A percentile compares a stretch with the other conserved stretches of the same genome.
Conservation (phyloP, 2,113 vertebrate genomes). For the Arenaria interpres region DNA sequence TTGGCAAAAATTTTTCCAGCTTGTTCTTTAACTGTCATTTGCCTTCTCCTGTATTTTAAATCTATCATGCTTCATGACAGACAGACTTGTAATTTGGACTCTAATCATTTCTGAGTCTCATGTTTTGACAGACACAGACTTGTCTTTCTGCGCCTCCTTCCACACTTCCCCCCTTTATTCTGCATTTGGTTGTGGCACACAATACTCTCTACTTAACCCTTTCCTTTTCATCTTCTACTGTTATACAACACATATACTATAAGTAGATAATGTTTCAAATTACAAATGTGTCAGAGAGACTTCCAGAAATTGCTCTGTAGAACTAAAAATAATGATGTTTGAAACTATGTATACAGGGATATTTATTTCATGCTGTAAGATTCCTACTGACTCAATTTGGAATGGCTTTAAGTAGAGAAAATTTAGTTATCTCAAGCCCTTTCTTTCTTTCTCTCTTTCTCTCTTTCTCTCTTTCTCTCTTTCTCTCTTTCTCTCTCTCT, state of each 20-base stretch:
- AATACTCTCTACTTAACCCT: conserved; percentile 38
- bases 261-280: neutral
- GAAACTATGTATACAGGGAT: neutral
- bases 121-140: conserved; percentile 66
- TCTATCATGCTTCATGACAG: conserved; percentile 64
- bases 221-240: conserved; percentile 11
- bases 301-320: conserved; percentile 6
- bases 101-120: conserved; percentile 65
- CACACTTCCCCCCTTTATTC: conserved; percentile 44
- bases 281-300: neutral
- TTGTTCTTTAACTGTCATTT: conserved; percentile 62
- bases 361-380: neutral
- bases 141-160: conserved; percentile 61
- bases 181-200: conserved; percentile 23
- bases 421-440: neutral
- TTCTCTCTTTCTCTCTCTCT: neutral
- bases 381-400: neutral
- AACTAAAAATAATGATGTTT: neutral
- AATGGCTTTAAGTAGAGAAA: neutral
- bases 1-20: conserved; percentile 26
- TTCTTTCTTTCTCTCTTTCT: neutral
- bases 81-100: conserved; percentile 71
- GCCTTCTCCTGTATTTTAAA: conserved; percentile 62
- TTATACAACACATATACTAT: neutral
- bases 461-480: neutral